Conservation (phyloP, 2,888 invertebrate species). For the Eristalis tenax region DNA sequence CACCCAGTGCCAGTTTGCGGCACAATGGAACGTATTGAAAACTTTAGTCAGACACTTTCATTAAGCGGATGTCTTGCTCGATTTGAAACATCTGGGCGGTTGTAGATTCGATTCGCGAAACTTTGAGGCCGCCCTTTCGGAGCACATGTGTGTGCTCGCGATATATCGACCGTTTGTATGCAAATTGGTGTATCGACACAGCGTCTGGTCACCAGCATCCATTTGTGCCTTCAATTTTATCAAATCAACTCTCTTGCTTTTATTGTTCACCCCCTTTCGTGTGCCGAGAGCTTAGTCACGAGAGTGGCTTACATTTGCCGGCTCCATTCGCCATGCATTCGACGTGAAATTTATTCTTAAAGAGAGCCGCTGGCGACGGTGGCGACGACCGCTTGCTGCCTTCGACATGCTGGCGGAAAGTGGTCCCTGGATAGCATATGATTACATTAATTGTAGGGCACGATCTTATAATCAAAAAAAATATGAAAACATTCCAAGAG, state of each 20-base stretch:
- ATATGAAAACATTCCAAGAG: conserved; percentile 12
- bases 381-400: not conserved
- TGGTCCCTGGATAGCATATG: conserved; percentile 23
- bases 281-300: conserved; percentile 3
- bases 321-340: conserved; percentile 35
- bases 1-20: not conserved
- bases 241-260: not conserved
- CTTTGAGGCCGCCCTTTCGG: not conserved
- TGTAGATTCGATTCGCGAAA: not conserved
- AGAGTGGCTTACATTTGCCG: not conserved
- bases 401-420: not conserved
- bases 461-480: conserved; percentile 35
- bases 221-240: not conserved
- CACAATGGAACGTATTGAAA: not conserved
- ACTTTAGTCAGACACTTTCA: not conserved
- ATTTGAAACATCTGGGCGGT: not conserved
- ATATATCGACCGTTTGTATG: not conserved
- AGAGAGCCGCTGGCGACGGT: conserved; percentile 52
- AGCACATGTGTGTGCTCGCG: not conserved
- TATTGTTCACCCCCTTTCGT: not conserved
- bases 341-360: conserved; percentile 50
- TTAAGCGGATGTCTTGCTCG: not conserved
- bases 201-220: not conserved
- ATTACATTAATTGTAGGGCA: conserved; percentile 62
- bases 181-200: conserved; percentile 18